Conservation (phyloP, 2,113 vertebrate genomes). For the Harpagus bidentatus region DNA sequence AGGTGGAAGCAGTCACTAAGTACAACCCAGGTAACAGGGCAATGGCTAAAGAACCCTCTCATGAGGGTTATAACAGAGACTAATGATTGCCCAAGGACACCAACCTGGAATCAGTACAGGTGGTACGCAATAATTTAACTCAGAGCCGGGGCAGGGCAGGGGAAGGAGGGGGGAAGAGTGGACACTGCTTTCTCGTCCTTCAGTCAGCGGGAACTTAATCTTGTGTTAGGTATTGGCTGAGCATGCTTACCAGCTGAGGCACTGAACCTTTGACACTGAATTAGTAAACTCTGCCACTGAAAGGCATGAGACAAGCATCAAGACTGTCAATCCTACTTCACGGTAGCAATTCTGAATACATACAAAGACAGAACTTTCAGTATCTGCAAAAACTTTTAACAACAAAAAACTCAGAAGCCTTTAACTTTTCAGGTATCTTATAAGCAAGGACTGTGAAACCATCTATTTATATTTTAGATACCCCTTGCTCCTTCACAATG, state of each 20-base stretch:
- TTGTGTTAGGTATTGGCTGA: not conserved
- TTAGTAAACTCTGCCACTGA: not conserved
- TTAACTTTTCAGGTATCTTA: not conserved
- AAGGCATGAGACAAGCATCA: not conserved
- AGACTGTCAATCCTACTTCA: not conserved
- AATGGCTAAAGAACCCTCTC: not conserved
- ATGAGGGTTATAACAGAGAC: not conserved
- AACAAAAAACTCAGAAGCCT: not conserved
- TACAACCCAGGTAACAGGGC: not conserved
- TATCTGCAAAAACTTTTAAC: not conserved
- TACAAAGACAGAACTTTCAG: not conserved
- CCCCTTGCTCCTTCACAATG: not conserved
- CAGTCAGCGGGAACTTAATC: not conserved
- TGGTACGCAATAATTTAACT: not conserved
- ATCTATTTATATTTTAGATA: not conserved
- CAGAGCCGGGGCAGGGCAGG: rapidly evolving
- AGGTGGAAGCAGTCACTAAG: not conserved
- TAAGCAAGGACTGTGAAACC: not conserved
- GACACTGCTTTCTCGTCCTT: not conserved
- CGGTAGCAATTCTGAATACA: not conserved
- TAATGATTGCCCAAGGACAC: not conserved
- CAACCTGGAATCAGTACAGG: not conserved
- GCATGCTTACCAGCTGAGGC: not conserved
- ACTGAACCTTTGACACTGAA: not conserved
- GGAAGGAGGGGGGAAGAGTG: too few relatives aligned